Percentiles rank a stretch among this genome's conserved stretches.
phyloP scores from a whole-genome alignment of 2,888 invertebrate genomes.

The Temnothorax ravouxi region DNA sequence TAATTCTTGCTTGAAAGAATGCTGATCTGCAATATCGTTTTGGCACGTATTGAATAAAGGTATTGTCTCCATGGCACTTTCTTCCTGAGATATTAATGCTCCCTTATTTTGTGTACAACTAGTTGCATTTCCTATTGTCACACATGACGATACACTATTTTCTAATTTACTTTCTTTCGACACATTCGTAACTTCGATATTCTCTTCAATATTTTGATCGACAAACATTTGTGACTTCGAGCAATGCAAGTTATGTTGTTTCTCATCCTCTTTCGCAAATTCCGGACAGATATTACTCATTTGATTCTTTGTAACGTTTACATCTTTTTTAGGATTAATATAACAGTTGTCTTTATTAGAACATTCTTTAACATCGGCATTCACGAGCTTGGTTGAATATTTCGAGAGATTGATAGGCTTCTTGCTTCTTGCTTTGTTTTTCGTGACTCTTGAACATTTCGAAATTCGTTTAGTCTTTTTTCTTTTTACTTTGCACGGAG shows the following conservation, averaged over 20 bases:
- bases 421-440: slow-evolving; percentile 63
- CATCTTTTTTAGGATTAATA: slow-evolving; percentile 37
- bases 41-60: slow-evolving; percentile 64
- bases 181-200: slow-evolving; percentile 46
- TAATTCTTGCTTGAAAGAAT: slow-evolving; percentile 68
- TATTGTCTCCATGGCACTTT: slow-evolving; percentile 55
- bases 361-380: slow-evolving; percentile 72
- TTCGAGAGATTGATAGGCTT: slow-evolving; percentile 45
- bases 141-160: slow-evolving; percentile 49
- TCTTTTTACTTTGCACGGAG: slow-evolving; percentile 57
- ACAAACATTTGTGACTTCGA: slow-evolving; percentile 54
- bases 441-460: slow-evolving; percentile 70
- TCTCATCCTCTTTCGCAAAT: slow-evolving; percentile 55
- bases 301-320: not conserved
- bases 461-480: slow-evolving; percentile 67
- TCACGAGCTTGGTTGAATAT: slow-evolving; percentile 56
- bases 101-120: slow-evolving; percentile 57
- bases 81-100: slow-evolving; percentile 55
- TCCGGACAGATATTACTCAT: slow-evolving; percentile 51
- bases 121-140: slow-evolving; percentile 46
- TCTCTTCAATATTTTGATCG: slow-evolving; percentile 58
- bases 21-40: slow-evolving; percentile 56
- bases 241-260: slow-evolving; percentile 51
- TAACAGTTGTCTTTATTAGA: slow-evolving; percentile 27
- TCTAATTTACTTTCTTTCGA: slow-evolving; percentile 48